These are phyloP conservation scores for Ormyrus thymus DNA, from an alignment of 2,888 invertebrate species.

Conservation along the genomic window DNA sequence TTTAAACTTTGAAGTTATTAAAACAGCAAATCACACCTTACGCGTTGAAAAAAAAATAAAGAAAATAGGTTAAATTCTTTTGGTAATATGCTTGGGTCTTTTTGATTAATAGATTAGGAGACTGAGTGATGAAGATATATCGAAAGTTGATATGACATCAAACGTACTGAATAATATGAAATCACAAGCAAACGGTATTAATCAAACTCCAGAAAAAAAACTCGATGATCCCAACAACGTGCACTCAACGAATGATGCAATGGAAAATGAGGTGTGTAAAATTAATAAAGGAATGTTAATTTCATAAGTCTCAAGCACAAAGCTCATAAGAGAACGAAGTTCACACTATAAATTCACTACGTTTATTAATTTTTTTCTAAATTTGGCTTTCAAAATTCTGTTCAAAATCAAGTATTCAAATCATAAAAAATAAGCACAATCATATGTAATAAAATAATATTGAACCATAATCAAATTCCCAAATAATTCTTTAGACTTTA, in stretches of 20 bases:
- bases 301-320: slow-evolving; percentile 9
- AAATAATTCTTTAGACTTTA: not conserved
- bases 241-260: slow-evolving; percentile 55
- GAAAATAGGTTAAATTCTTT: too few relatives aligned
- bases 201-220: slow-evolving; percentile 68
- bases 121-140: slow-evolving; percentile 80
- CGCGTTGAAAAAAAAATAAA: too few relatives aligned
- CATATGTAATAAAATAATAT: too few relatives aligned
- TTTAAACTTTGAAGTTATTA: too few relatives aligned
- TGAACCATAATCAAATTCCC: too few relatives aligned
- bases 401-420: too few relatives aligned
- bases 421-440: too few relatives aligned
- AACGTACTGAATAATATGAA: slow-evolving; percentile 79
- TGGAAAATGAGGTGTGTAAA: slow-evolving; percentile 67
- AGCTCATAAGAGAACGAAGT: slow-evolving; percentile 7
- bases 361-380: too few relatives aligned
- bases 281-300: not conserved
- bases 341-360: too few relatives aligned
- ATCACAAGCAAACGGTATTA: slow-evolving; percentile 73
- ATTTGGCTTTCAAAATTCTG: too few relatives aligned
- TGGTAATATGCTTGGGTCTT: not conserved
- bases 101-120: slow-evolving; percentile 77
- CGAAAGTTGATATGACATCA: slow-evolving; percentile 76
- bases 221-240: slow-evolving; percentile 64
- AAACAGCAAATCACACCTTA: too few relatives aligned